phyloP scores from a whole-genome alignment of 2,113 vertebrate species.

The Conger conger region DNA sequence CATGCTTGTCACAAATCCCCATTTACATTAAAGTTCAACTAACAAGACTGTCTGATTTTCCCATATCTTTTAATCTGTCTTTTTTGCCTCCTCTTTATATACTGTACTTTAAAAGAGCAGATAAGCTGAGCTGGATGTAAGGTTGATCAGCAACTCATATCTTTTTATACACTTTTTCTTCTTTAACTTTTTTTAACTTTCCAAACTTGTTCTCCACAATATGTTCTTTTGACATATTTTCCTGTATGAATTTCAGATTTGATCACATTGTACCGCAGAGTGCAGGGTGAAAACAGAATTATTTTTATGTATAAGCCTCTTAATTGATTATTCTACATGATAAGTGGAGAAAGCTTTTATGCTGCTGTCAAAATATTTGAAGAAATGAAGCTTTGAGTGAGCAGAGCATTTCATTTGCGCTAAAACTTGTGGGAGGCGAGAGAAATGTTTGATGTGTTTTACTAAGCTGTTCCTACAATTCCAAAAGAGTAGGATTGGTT shows the following conservation, averaged over 20 bases:
- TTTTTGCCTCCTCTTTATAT: not conserved
- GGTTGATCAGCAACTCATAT: not conserved
- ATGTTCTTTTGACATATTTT: not conserved
- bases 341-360: not conserved
- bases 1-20: conserved; percentile 49
- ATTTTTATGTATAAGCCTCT: not conserved
- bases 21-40: conserved; percentile 44
- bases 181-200: not conserved
- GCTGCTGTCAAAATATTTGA: not conserved
- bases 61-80: conserved; percentile 43
- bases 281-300: not conserved
- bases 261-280: not conserved
- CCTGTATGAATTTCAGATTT: not conserved
- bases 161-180: not conserved
- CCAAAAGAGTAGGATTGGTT: not conserved
- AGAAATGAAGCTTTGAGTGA: not conserved
- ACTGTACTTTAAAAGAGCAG: not conserved
- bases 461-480: not conserved
- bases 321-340: not conserved
- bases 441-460: not conserved
- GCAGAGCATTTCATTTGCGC: not conserved
- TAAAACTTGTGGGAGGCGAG: not conserved
- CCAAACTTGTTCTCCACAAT: not conserved
- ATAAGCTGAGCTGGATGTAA: not conserved
- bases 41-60: conserved; percentile 53